Evolutionary conservation across 2,113 vertebrate genomes (phyloP).

Genomic region (Talpa occidentalis): DNA sequence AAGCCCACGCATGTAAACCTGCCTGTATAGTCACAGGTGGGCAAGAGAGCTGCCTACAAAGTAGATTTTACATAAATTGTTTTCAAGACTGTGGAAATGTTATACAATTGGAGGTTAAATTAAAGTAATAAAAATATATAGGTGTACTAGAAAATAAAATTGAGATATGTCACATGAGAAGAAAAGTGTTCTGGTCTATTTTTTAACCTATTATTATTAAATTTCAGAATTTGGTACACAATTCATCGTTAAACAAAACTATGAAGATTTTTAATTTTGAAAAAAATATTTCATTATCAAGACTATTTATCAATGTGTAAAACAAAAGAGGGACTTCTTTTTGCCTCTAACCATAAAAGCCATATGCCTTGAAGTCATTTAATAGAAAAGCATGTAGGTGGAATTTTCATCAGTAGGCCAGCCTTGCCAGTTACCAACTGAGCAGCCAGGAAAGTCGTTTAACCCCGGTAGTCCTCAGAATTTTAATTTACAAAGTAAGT

Average conservation of each 20-base stretch:
- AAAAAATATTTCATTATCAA: not conserved
- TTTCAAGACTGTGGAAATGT: constrained; percentile 45
- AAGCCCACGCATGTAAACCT: no score
- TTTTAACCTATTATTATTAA: constrained; percentile 22
- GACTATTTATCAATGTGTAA: not conserved
- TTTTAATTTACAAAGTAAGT: not conserved
- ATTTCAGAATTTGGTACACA: not conserved
- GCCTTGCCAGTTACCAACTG: not conserved
- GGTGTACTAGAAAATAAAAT: not conserved
- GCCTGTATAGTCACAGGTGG: no score
- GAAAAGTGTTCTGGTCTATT: not conserved
- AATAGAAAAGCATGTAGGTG: not conserved
- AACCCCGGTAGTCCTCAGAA: not conserved
- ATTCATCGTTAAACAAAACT: constrained; percentile 26
- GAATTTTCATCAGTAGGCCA: not conserved
- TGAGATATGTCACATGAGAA: not conserved
- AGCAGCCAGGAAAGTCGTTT: not conserved
- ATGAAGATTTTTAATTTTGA: not conserved
- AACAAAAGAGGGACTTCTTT: not conserved
- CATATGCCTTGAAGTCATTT: not conserved
- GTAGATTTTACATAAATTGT: constrained; percentile 5
- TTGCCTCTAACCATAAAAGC: not conserved
- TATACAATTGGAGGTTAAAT: constrained; percentile 40
- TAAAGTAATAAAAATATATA: not conserved
- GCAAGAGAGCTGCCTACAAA: not conserved